phyloP scores from a whole-genome alignment of 2,113 vertebrate species.

The Paratilapia polleni region DNA sequence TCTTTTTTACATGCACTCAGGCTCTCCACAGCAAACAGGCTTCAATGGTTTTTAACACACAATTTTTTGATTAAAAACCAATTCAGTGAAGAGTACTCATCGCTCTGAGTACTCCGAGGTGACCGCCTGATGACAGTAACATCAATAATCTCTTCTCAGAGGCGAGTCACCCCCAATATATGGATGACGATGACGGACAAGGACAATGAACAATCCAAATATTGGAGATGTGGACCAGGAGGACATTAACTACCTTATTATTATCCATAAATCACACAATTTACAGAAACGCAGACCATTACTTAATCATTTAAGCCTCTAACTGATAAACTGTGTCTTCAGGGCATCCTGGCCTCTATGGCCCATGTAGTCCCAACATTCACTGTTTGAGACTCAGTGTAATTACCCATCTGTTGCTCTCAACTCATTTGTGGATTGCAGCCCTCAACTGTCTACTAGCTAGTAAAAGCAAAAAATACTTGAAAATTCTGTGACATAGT shows the following conservation, averaged over 20 bases:
- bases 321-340: neutral
- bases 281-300: neutral
- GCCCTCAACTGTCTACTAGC: neutral
- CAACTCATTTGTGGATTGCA: neutral
- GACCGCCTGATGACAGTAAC: slow-evolving; percentile 56
- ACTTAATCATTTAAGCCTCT: slow-evolving; percentile 12
- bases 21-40: slow-evolving; percentile 5
- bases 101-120: slow-evolving; percentile 48
- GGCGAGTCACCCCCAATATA: slow-evolving; percentile 22
- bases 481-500: neutral
- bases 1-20: slow-evolving; percentile 12
- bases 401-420: neutral
- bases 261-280: slow-evolving; percentile 47
- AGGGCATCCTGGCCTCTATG: neutral
- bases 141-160: slow-evolving; percentile 66
- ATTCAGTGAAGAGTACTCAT: slow-evolving; percentile 57
- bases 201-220: slow-evolving; percentile 63
- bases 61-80: slow-evolving; percentile 69
- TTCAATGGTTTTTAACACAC: slow-evolving; percentile 49
- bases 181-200: slow-evolving; percentile 62
- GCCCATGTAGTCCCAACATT: neutral
- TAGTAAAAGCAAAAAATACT: neutral
- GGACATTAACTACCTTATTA: slow-evolving; percentile 46
- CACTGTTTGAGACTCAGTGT: neutral
- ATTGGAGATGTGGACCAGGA: slow-evolving; percentile 58